Evolutionary conservation across 2,113 vertebrate genomes (phyloP), one percentile per base, ranked within the genome.

Genomic region (Cephalopholis sonnerati): DNA sequence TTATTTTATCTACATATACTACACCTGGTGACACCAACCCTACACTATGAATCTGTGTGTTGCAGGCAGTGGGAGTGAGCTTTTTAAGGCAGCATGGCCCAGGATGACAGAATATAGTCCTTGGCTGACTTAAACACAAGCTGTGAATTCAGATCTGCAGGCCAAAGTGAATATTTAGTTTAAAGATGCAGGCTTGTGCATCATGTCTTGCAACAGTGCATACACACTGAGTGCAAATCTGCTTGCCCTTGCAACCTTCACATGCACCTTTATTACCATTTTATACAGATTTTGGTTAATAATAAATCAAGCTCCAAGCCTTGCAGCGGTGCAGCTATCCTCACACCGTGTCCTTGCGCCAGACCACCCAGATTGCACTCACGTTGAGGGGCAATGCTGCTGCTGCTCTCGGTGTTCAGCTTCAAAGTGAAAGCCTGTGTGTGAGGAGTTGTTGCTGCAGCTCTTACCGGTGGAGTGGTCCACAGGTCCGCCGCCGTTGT

Each of bases 401-500:
- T 61, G 58, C 3, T 69, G 57, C 51, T 41, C 61, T 68, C 66
- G 2, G n/a, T 39, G 36, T 64, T 24, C 16, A 44, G 10, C 18
- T 44, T 25, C 18, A 7, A 36, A 61, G 22, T 25, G n/a, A 77
- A 72, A 61, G 63, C 39, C 36, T 29, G 36, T 32, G 12, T 4
- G 5, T 8, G 57, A 32, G 36, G 2, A 5, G 61, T 18, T 11
- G 2, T 32, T 50, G 65, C 57, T 2, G 53, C 44, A 36, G 29
- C 20, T 89, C 94, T 95, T 94, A 96, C 96, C 96, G 76, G 96
- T 94, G 77, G 93, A 94, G 89, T 94, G 94, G 81, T 96, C 95
- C 80, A 94, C 91, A 5, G 95, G 93, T 92, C 95, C 96, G 16
- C 95, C 96, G 29, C 96, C 96, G 94, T 96, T 95, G 96, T 96